phyloP scores from a whole-genome alignment of 2,113 vertebrate genomes.

The Trematocara stigmaticum region DNA sequence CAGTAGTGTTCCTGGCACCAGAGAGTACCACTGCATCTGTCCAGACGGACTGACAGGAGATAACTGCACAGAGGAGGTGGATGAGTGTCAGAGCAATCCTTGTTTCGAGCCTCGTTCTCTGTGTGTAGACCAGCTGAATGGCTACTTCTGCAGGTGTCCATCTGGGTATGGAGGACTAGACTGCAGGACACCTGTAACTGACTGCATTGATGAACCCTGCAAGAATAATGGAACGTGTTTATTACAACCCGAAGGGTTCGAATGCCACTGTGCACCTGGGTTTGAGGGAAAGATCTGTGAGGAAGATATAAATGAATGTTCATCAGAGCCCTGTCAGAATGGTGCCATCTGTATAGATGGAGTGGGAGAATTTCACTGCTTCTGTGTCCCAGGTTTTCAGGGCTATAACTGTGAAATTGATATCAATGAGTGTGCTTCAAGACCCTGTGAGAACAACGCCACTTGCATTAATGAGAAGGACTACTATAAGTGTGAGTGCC shows the following conservation, averaged over 20 bases:
- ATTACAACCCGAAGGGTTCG: slow-evolving; percentile 37
- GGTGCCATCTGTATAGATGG: slow-evolving; percentile 86
- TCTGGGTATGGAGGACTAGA: slow-evolving; percentile 56
- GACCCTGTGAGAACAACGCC: slow-evolving; percentile 84
- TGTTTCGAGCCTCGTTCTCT: slow-evolving; percentile 60
- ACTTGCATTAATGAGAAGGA: slow-evolving; percentile 89
- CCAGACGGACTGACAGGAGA: slow-evolving; percentile 53
- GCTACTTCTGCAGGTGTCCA: slow-evolving; percentile 77
- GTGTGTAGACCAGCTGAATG: slow-evolving; percentile 63
- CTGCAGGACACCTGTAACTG: slow-evolving; percentile 56
- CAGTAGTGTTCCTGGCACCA: slow-evolving; percentile 46
- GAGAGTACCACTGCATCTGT: slow-evolving; percentile 72
- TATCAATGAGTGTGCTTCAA: slow-evolving; percentile 92
- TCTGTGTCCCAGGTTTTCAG: slow-evolving; percentile 94
- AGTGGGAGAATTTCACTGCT: slow-evolving; percentile 79
- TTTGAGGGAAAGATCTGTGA: slow-evolving; percentile 74
- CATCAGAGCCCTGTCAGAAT: slow-evolving; percentile 82
- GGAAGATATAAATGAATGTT: slow-evolving; percentile 76
- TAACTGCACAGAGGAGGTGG: slow-evolving; percentile 50
- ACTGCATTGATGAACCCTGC: slow-evolving; percentile 79
- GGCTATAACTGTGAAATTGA: slow-evolving; percentile 90
- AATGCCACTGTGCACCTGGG: slow-evolving; percentile 70
- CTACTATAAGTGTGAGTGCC: slow-evolving; percentile 81
- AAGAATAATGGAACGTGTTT: slow-evolving; percentile 77
- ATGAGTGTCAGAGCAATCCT: slow-evolving; percentile 74